phyloP scores from a whole-genome alignment of 1,140 invertebrate species.

The Drosophila cardini region DNA sequence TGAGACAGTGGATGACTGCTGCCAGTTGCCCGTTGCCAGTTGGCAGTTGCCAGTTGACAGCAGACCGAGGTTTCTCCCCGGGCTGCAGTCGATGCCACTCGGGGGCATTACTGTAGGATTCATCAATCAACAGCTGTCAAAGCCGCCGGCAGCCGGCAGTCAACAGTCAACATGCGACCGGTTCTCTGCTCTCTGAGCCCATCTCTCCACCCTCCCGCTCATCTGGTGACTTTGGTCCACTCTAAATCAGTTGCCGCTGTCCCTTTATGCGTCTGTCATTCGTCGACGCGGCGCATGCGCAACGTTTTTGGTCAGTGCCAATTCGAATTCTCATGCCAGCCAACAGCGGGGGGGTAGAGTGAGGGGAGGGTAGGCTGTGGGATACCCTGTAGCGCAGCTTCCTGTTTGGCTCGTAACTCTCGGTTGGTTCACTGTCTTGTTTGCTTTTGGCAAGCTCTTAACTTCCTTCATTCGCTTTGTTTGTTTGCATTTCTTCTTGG shows the following conservation, averaged over 20 bases:
- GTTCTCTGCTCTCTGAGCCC: slow-evolving; percentile 40
- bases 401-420: slow-evolving; percentile 53
- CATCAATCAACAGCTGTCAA: slow-evolving; percentile 82
- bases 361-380: not conserved
- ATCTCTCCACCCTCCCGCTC: not conserved
- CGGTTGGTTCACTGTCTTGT: slow-evolving; percentile 15
- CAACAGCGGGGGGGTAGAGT: not conserved
- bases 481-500: slow-evolving; percentile 34
- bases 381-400: slow-evolving; percentile 51
- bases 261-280: slow-evolving; percentile 61
- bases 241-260: slow-evolving; percentile 46
- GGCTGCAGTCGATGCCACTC: slow-evolving; percentile 39
- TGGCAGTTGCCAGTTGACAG: slow-evolving; percentile 43
- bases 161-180: slow-evolving; percentile 47
- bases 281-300: slow-evolving; percentile 65
- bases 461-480: slow-evolving; percentile 23
- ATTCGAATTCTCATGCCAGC: slow-evolving; percentile 20
- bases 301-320: slow-evolving; percentile 41
- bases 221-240: slow-evolving; percentile 15
- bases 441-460: slow-evolving; percentile 22
- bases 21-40: slow-evolving; percentile 16
- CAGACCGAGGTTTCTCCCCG: slow-evolving; percentile 30
- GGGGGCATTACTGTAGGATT: slow-evolving; percentile 74
- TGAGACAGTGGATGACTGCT: not conserved
- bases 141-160: slow-evolving; percentile 67